Evolutionary conservation across 1,140 invertebrate species (phyloP).

Genomic region (Drosophila saltans): DNA sequence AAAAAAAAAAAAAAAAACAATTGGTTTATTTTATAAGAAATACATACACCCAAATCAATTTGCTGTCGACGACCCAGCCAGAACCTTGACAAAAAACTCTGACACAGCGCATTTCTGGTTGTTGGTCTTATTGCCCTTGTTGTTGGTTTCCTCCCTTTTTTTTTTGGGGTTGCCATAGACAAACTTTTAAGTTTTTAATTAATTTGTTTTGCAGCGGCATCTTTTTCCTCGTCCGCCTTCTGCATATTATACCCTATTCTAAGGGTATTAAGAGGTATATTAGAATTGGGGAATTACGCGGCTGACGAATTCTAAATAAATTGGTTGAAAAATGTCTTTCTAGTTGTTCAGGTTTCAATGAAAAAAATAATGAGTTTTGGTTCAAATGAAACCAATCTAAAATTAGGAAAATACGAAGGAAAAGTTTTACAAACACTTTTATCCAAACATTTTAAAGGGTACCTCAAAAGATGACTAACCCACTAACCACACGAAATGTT

Average conservation of each 20-base stretch:
- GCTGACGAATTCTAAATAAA: too few species aligned
- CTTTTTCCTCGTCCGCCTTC: constrained; percentile 15
- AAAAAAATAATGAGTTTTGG: too few species aligned
- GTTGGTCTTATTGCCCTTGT: constrained; percentile 11
- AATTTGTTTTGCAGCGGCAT: constrained; percentile 69
- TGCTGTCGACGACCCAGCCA: constrained; percentile 9
- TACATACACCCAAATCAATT: constrained; percentile 21
- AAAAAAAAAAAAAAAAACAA: neutral
- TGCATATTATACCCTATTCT: constrained; percentile 37
- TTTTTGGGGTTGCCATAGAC: constrained; percentile 34
- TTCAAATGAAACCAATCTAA: too few species aligned
- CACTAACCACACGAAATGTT: neutral
- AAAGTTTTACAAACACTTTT: too few species aligned
- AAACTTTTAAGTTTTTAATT: constrained; percentile 79
- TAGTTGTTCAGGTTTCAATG: too few species aligned
- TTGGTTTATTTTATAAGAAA: neutral
- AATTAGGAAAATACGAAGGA: too few species aligned
- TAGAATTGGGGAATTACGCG: neutral
- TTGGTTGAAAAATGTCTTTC: too few species aligned
- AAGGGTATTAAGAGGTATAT: neutral
- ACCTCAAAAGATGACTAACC: neutral
- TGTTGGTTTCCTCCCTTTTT: constrained; percentile 19
- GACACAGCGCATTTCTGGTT: constrained; percentile 16
- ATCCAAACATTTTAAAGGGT: neutral
- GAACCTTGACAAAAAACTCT: constrained; percentile 19